Evolutionary conservation across 2,888 invertebrate genomes (phyloP).

Genomic region (Folsomia candida): DNA sequence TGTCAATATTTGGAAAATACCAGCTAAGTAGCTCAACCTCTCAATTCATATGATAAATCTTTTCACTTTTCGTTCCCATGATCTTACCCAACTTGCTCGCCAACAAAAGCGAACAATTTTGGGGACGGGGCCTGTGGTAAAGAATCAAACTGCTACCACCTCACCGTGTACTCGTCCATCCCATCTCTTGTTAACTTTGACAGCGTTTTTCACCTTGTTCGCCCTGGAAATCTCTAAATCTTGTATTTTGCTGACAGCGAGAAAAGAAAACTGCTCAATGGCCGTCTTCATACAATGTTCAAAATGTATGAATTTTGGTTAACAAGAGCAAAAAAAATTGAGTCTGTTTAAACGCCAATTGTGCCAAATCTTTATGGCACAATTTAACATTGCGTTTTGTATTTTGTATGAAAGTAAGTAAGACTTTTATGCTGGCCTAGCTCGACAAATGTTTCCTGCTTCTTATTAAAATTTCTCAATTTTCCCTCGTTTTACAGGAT

Average conservation of each 20-base stretch:
- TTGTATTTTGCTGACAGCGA: background rate
- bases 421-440: no score
- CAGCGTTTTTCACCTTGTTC: slow-evolving; percentile 10
- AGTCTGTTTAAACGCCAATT: no score
- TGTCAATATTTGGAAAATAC: slow-evolving; percentile 50
- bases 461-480: no score
- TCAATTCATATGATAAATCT: slow-evolving; percentile 31
- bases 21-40: slow-evolving; percentile 35
- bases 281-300: background rate
- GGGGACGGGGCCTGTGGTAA: background rate
- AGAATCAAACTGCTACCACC: background rate
- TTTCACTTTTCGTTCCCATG: background rate
- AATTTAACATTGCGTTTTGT: no score
- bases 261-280: background rate
- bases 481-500: no score
- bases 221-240: background rate
- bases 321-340: background rate
- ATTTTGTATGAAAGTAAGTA: no score
- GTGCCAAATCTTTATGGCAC: no score
- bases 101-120: no score
- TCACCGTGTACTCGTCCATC: background rate
- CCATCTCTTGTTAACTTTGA: background rate
- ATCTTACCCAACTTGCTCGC: background rate
- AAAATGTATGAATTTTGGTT: background rate
- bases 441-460: no score